Conservation (phyloP, 2,113 vertebrate species). For the Hepsetus odoe region DNA sequence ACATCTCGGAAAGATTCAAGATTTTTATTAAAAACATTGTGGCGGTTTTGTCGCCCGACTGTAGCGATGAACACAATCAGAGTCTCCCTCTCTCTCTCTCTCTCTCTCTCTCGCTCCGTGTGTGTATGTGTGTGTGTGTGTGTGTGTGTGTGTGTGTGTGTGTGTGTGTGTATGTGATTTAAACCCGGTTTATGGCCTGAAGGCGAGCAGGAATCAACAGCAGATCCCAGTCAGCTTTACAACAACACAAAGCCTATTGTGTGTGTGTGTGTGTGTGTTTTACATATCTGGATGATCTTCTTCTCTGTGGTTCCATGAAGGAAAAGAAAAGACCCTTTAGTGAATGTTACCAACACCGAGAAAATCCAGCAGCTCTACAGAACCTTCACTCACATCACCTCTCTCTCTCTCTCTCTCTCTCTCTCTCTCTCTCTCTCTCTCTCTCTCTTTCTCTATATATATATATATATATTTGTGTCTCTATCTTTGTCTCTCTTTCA, state of each 20-base stretch:
- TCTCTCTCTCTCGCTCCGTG: too few relatives aligned
- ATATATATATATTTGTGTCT: neutral
- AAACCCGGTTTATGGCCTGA: constrained; percentile 21
- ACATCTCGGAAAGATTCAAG: constrained; percentile 2
- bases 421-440: neutral
- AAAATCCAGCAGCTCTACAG: neutral
- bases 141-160: neutral
- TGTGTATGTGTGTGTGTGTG: neutral
- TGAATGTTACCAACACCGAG: too few relatives aligned
- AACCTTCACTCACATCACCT: neutral
- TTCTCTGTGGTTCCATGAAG: constrained; percentile 5
- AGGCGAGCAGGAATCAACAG: constrained; percentile 36
- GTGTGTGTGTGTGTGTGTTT: constrained; percentile 23
- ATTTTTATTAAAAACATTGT: constrained; percentile 31
- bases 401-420: neutral
- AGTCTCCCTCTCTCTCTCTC: neutral
- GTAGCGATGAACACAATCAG: constrained; percentile 20
- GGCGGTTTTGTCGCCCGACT: constrained; percentile 4
- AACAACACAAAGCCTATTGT: constrained; percentile 52
- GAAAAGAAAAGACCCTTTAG: constrained; percentile 50
- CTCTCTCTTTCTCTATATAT: neutral
- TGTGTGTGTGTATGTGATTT: constrained; percentile 18
- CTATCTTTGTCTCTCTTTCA: neutral
- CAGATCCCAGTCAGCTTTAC: too few relatives aligned
- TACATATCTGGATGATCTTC: constrained; percentile 45